These are phyloP conservation scores for Dasyurus viverrinus DNA, from an alignment of 2,113 vertebrate species.

Conservation along the genomic window DNA sequence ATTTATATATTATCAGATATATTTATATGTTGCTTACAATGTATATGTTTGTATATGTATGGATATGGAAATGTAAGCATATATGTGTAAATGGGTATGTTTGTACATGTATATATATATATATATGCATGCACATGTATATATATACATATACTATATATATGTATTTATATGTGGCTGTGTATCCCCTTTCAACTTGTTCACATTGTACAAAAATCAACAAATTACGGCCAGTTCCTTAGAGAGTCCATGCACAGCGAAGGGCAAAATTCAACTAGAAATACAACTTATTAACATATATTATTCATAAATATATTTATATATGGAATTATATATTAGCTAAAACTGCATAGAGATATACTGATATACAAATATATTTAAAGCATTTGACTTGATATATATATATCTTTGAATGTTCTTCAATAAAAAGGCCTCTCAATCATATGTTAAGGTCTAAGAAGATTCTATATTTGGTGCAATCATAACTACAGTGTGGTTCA, in stretches of 20 bases:
- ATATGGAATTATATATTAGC: not conserved
- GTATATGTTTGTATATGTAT: not conserved
- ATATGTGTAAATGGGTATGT: too few species aligned
- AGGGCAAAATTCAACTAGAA: not conserved
- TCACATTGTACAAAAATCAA: not conserved
- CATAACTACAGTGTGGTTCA: not conserved
- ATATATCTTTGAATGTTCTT: not conserved
- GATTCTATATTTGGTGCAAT: not conserved
- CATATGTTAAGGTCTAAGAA: not conserved
- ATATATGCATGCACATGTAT: not conserved
- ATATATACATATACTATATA: too few species aligned
- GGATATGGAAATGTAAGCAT: too few species aligned
- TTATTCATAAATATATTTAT: not conserved
- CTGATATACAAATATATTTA: not conserved
- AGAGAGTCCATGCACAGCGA: not conserved
- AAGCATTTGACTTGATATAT: not conserved
- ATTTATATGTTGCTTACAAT: too few species aligned
- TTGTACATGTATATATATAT: too few species aligned
- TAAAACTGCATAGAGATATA: too few species aligned
- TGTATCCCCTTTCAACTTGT: not conserved
- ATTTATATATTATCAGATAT: too few species aligned
- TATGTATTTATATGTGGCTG: too few species aligned
- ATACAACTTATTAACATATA: not conserved
- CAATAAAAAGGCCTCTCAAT: not conserved
- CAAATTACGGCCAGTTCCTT: not conserved